These are phyloP conservation scores for Idaea aversata DNA, from an alignment of 2,888 invertebrate species.

Conservation along the genomic window DNA sequence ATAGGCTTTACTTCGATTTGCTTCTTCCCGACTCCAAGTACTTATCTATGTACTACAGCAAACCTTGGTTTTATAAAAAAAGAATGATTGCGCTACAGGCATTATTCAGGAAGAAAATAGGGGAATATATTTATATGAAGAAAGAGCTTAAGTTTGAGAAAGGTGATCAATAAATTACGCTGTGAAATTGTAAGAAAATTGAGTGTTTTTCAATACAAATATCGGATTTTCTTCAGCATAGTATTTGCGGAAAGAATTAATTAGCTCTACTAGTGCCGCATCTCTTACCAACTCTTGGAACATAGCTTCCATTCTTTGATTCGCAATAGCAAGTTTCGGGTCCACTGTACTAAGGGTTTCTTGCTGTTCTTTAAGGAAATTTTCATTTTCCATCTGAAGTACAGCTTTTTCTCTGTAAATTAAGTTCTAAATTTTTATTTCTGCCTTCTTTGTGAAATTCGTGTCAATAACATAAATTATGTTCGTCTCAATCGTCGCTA, in stretches of 20 bases:
- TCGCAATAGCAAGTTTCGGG: slow-evolving; percentile 70
- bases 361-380: slow-evolving; percentile 59
- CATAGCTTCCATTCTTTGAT: slow-evolving; percentile 79
- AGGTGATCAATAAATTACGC: neutral
- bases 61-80: neutral
- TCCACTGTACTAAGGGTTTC: slow-evolving; percentile 48
- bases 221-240: neutral
- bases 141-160: neutral
- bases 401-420: slow-evolving; percentile 75
- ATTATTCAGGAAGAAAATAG: too few species aligned
- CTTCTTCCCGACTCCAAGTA: neutral
- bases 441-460: neutral
- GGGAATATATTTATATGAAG: neutral
- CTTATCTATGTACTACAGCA: neutral
- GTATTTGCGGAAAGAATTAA: neutral
- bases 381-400: slow-evolving; percentile 73
- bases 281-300: slow-evolving; percentile 79
- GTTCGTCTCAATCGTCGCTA: neutral
- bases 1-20: neutral
- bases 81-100: neutral
- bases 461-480: too few species aligned
- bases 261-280: neutral
- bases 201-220: neutral
- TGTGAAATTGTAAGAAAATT: neutral
- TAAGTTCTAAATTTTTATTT: slow-evolving; percentile 7